These are phyloP conservation scores for Tetramorium alpestre DNA, from an alignment of 1,140 invertebrate species.

Conservation along the genomic window DNA sequence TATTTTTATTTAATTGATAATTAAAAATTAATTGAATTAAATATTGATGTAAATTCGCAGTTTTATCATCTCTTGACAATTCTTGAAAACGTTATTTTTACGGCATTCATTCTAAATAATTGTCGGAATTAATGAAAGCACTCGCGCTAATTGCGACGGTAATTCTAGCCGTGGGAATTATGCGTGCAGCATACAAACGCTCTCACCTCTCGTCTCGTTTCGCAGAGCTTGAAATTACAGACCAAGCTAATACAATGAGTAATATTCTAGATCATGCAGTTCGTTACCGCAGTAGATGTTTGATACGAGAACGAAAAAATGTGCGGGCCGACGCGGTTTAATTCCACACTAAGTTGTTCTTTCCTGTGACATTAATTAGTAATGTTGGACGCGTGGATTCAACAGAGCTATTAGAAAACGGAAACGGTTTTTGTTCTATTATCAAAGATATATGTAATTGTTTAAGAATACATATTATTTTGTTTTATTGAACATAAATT, in stretches of 20 bases:
- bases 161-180: conserved; percentile 59
- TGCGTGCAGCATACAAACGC: background rate
- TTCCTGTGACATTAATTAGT: conserved; percentile 21
- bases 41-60: background rate
- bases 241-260: conserved; percentile 17
- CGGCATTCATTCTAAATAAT: conserved; percentile 37
- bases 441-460: background rate
- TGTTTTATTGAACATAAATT: background rate
- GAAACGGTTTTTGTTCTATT: background rate
- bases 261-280: conserved; percentile 6
- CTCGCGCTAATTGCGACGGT: conserved; percentile 37
- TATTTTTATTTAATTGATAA: too few species aligned
- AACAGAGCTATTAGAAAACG: background rate
- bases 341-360: background rate
- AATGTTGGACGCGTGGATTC: background rate
- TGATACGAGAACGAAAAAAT: conserved; percentile 39
- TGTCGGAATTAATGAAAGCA: conserved; percentile 40
- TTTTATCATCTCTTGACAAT: background rate
- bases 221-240: conserved; percentile 44
- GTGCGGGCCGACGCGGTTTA: background rate
- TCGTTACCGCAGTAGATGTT: conserved; percentile 26
- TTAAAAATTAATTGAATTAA: background rate
- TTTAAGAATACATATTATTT: background rate
- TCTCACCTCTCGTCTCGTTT: background rate
- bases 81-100: conserved; percentile 16